Conservation (phyloP, 2,888 invertebrate species). For the Pogonocherus hispidulus region DNA sequence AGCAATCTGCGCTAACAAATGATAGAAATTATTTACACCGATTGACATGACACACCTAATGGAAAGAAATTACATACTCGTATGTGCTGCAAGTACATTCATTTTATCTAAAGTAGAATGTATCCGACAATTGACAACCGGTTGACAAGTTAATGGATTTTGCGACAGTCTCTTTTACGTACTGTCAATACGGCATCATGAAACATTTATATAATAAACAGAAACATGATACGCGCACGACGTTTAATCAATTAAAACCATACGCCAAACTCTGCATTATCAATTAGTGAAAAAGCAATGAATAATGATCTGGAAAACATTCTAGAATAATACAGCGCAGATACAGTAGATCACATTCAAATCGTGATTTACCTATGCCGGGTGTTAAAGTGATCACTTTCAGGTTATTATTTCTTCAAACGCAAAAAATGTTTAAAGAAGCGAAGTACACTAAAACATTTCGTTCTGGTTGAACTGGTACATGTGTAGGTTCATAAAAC, state of each 20-base stretch:
- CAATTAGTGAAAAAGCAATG: not conserved
- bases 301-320: not conserved
- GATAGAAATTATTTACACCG: not conserved
- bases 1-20: not conserved
- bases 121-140: constrained; percentile 1
- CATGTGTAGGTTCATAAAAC: too few relatives aligned
- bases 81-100: not conserved
- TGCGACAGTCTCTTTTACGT: not conserved
- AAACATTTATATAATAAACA: constrained; percentile 1
- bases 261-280: not conserved
- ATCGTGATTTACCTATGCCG: too few relatives aligned
- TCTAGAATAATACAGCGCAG: too few relatives aligned
- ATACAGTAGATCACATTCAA: too few relatives aligned
- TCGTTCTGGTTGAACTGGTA: too few relatives aligned
- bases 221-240: not conserved
- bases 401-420: too few relatives aligned
- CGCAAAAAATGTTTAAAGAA: too few relatives aligned
- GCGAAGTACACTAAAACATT: too few relatives aligned
- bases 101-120: constrained; percentile 6
- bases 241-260: constrained; percentile 2
- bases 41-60: not conserved
- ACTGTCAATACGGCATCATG: not conserved
- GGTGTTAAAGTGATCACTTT: too few relatives aligned
- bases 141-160: constrained; percentile 6
- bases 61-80: not conserved